Evolutionary conservation across 2,888 invertebrate species (phyloP), one percentile per base, ranked within the genome.

Genomic region (Balanococcus diminutus): DNA sequence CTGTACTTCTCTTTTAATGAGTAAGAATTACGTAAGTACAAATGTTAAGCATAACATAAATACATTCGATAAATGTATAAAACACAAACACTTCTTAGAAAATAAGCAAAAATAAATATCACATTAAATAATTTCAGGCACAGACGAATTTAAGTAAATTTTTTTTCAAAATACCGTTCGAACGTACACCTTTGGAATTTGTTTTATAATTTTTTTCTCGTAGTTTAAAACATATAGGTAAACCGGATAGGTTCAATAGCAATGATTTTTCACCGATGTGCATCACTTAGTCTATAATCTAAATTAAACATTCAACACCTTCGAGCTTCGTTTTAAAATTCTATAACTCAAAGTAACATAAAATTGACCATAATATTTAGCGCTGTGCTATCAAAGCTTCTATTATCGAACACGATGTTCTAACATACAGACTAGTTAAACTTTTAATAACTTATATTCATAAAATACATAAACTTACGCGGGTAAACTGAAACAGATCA

Each of bases 121-220:
- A 84, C 84, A 84, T 84, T 61, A 56, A 82, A 84, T 84, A 67
- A 84, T 72, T 84, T 84, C 84, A 84, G 84, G 84, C 84, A 84
- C 84, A 84, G 36, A 67, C 67, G 84, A 67, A 84, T 79, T 79
- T 79, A 79, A 79, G 31, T 72, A 36, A 79, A 36, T 36, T n/a
- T 79, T 36, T 36, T 75, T 36, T 79, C 11, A 2, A 36, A 79
- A 79, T 79, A 79, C 72, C 31, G 72, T 79, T 79, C 75, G 36
- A 79, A 79, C 36, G 72, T 72, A 72, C 72, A 16, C 75, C 75
- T 79, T 28, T 36, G 32, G 72, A 79, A 79, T 79, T 79, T 32
- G 16, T 79, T 79, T 36, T 19, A n/a, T n/a, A n/a, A n/a, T n/a
- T n/a, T n/a, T n/a, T n/a, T n/a, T n/a, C n/a, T n/a, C n/a, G n/a